Evolutionary conservation across 2,113 vertebrate species (phyloP).

Genomic region (Vidua macroura): DNA sequence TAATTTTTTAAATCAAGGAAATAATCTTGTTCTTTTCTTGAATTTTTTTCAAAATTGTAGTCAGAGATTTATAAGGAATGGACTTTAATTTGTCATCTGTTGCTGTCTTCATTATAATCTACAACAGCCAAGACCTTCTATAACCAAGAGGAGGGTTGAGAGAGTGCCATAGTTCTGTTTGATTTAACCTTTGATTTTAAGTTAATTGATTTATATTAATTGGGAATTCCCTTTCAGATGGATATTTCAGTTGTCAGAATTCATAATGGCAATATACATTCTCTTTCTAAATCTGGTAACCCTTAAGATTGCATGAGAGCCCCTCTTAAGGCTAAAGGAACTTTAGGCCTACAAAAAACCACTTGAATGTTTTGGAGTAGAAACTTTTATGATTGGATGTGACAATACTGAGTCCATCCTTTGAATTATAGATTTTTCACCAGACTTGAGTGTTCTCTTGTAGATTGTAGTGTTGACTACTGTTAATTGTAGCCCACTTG

Average conservation of each 20-base stretch:
- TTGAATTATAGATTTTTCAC: background rate
- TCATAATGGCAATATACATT: background rate
- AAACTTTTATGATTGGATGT: background rate
- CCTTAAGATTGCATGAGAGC: background rate
- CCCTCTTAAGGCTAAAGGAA: background rate
- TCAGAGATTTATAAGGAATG: background rate
- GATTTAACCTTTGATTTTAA: background rate
- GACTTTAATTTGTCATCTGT: background rate
- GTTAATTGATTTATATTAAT: background rate
- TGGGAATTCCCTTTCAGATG: background rate
- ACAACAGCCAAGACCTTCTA: background rate
- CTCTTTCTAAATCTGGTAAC: background rate
- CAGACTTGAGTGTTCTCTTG: background rate
- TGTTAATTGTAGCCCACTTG: background rate
- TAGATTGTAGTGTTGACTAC: background rate
- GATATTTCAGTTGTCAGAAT: background rate
- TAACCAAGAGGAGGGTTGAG: background rate
- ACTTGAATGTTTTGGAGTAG: background rate
- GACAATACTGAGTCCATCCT: background rate
- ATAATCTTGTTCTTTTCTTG: background rate
- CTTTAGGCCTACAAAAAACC: background rate
- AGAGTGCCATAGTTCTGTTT: background rate
- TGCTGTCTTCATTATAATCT: background rate
- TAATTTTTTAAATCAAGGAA: background rate
- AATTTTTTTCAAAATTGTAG: background rate